A percentile compares a stretch with the other conserved stretches of the same genome.
Evolutionary conservation across 1,140 invertebrate genomes (phyloP).

Genomic region (Drosophila pallidifrons): DNA sequence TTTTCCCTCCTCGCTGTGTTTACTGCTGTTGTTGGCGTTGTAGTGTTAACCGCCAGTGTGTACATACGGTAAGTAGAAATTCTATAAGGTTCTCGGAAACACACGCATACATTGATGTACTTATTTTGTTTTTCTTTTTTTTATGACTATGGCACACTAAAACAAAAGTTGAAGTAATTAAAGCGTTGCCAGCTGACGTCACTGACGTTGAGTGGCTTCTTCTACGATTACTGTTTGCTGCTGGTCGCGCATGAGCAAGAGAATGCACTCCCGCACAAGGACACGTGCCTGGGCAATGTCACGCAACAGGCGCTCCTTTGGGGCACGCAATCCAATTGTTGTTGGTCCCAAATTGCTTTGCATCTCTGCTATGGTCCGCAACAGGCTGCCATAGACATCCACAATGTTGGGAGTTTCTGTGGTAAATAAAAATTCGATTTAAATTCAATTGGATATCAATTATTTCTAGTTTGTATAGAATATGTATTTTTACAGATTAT

Average conservation of each 20-base stretch:
- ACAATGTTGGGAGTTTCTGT: slow-evolving; percentile 30
- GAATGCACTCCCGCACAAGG: slow-evolving; percentile 47
- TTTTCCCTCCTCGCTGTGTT: neutral
- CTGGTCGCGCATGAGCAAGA: slow-evolving; percentile 51
- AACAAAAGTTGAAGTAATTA: slow-evolving; percentile 27
- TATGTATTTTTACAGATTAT: too few species aligned
- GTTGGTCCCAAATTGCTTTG: slow-evolving; percentile 45
- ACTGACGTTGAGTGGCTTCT: slow-evolving; percentile 21
- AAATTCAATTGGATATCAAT: too few species aligned
- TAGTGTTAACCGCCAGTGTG: slow-evolving; percentile 42
- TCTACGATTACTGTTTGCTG: neutral
- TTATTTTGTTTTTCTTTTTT: slow-evolving; percentile 24
- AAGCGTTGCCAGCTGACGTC: slow-evolving; percentile 44
- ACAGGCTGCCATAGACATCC: slow-evolving; percentile 48
- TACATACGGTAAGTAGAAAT: slow-evolving; percentile 1
- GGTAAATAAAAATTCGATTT: neutral
- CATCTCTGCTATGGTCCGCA: slow-evolving; percentile 48
- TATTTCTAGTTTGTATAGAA: too few species aligned
- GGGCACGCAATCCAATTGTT: slow-evolving; percentile 43
- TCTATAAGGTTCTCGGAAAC: slow-evolving; percentile 26
- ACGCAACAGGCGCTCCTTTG: slow-evolving; percentile 64
- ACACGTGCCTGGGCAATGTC: slow-evolving; percentile 66
- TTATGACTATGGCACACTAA: slow-evolving; percentile 44
- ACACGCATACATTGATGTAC: slow-evolving; percentile 19
- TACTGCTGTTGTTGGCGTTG: slow-evolving; percentile 14